Conservation (phyloP, 2,888 invertebrate genomes). For the Parascotia fuliginaria region DNA sequence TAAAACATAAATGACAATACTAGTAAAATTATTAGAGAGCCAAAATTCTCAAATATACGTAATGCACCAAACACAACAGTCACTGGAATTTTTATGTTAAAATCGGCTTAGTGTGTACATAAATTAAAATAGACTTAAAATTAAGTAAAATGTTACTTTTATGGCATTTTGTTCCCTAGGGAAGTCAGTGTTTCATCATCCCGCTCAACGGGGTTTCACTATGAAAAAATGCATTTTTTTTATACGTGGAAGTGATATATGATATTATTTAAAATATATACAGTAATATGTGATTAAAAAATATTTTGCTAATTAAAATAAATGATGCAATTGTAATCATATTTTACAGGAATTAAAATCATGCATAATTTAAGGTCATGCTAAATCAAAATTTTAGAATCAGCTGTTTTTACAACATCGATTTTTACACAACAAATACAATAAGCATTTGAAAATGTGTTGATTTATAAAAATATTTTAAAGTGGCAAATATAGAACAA, state of each 20-base stretch:
- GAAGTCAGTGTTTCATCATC: constrained; percentile 54
- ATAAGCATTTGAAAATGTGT: no score
- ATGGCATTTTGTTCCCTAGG: constrained; percentile 44
- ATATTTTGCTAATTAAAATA: neutral
- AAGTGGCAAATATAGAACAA: no score
- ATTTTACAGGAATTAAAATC: neutral
- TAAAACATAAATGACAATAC: neutral
- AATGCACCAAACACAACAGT: constrained; percentile 24
- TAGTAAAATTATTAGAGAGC: constrained; percentile 15
- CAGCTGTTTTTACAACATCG: constrained; percentile 13
- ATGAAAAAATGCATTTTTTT: constrained; percentile 37
- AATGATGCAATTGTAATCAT: neutral
- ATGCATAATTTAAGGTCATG: constrained; percentile 24
- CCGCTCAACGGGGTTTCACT: constrained; percentile 56
- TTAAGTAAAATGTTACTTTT: constrained; percentile 42
- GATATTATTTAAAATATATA: neutral
- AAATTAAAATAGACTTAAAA: constrained; percentile 35
- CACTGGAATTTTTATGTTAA: constrained; percentile 35
- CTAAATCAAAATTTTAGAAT: constrained; percentile 25
- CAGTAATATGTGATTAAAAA: neutral
- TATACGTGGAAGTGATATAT: constrained; percentile 4
- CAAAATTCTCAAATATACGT: constrained; percentile 8
- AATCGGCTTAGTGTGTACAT: constrained; percentile 40
- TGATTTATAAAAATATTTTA: no score
- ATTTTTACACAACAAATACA: no score